Evolutionary conservation across 2,113 vertebrate genomes (phyloP).

Genomic region (Canis aureus): DNA sequence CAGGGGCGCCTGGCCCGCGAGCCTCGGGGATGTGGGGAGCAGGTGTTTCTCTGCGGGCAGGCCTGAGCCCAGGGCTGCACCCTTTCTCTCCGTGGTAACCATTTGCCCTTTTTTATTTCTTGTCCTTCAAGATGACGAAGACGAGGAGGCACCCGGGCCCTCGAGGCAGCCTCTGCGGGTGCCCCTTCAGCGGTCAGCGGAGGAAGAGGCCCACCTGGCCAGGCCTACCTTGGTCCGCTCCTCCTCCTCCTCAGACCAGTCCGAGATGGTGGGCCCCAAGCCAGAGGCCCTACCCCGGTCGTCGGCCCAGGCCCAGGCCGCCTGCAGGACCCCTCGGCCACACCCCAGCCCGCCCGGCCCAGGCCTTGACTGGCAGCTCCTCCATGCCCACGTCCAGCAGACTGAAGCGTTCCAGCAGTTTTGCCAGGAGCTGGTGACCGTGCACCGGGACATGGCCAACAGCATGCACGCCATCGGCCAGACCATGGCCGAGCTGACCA

Average conservation of each 20-base stretch:
- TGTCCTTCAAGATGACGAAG: conserved; percentile 87
- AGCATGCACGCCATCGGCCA: conserved; percentile 85
- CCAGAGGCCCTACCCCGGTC: conserved; percentile 76
- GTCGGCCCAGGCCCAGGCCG: conserved; percentile 28
- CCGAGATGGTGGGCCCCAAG: conserved; percentile 75
- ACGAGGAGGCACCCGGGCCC: conserved; percentile 84
- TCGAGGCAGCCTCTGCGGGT: conserved; percentile 76
- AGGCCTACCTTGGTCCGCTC: conserved; percentile 77
- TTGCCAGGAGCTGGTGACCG: conserved; percentile 87
- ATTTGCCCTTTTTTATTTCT: conserved; percentile 81
- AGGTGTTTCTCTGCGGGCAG: background rate
- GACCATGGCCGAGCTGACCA: conserved; percentile 85
- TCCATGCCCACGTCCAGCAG: conserved; percentile 84
- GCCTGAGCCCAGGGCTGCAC: background rate
- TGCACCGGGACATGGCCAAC: conserved; percentile 86
- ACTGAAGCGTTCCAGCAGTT: conserved; percentile 85
- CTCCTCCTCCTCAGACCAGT: conserved; percentile 82
- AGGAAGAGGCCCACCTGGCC: conserved; percentile 77
- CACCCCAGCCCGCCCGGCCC: conserved; percentile 63
- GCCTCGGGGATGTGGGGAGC: background rate
- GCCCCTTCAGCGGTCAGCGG: conserved; percentile 66
- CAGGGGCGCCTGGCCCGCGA: background rate
- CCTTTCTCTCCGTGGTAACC: conserved; percentile 70
- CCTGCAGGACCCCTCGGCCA: conserved; percentile 77
- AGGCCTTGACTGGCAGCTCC: conserved; percentile 83